phyloP scores from a whole-genome alignment of 2,888 invertebrate species.

The Mystacides longicornis region DNA sequence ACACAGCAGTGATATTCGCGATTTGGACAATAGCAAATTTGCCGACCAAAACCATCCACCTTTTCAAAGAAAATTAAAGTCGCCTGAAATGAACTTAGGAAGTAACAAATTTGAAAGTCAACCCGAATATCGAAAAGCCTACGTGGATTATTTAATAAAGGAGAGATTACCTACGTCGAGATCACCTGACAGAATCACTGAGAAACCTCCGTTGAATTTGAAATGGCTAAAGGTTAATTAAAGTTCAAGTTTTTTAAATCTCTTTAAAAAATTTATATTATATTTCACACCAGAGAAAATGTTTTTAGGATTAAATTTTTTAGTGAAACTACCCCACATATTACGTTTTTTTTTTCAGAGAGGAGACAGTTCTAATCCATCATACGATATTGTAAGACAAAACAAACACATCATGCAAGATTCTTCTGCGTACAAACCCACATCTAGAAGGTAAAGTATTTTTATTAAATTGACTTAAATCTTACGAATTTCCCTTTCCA shows the following conservation, averaged over 20 bases:
- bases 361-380: not conserved
- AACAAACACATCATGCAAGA: not conserved
- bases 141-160: slow-evolving; percentile 38
- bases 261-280: not conserved
- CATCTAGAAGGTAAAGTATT: slow-evolving; percentile 19
- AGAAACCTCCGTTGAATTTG: slow-evolving; percentile 13
- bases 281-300: no score
- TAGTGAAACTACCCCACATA: no score
- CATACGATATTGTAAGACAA: not conserved
- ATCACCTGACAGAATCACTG: slow-evolving; percentile 7
- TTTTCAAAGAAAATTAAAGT: slow-evolving; percentile 5
- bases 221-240: slow-evolving; percentile 18
- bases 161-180: slow-evolving; percentile 28
- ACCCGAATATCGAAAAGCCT: slow-evolving; percentile 44
- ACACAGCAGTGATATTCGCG: not conserved
- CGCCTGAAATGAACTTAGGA: slow-evolving; percentile 10
- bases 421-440: slow-evolving; percentile 13
- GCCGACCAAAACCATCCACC: not conserved
- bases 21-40: not conserved
- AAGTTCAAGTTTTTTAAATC: not conserved
- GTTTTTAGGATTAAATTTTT: no score
- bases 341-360: not conserved
- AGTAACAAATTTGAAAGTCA: slow-evolving; percentile 34
- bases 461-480: no score
- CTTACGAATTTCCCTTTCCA: no score